Conservation (phyloP, 2,113 vertebrate species). For the Regulus satrapa region DNA sequence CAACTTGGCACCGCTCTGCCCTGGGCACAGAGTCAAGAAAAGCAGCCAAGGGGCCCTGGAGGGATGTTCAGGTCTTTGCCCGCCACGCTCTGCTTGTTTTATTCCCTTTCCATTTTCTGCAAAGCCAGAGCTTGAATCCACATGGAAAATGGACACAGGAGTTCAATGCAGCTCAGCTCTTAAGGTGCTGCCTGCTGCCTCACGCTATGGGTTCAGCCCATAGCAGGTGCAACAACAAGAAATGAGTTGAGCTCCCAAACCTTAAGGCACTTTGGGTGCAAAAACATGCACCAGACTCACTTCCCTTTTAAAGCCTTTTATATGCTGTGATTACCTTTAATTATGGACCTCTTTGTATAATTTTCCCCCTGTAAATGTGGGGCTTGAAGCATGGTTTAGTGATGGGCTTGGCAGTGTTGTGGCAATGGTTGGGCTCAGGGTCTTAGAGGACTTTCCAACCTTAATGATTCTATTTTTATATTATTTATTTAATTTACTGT, state of each 20-base stretch:
- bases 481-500: too few relatives aligned
- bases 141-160: neutral
- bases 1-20: neutral
- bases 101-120: neutral
- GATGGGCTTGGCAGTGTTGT: neutral
- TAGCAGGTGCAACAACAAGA: neutral
- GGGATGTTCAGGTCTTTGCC: neutral
- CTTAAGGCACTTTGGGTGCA: neutral
- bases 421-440: neutral
- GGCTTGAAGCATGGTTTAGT: neutral
- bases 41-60: constrained; percentile 2
- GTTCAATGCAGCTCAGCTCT: neutral
- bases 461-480: neutral
- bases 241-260: neutral
- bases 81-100: rapidly evolving
- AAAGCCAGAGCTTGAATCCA: neutral
- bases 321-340: neutral
- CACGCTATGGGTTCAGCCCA: neutral
- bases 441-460: neutral
- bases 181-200: neutral
- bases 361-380: neutral
- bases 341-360: neutral
- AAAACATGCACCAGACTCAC: neutral
- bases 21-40: constrained; percentile 24
- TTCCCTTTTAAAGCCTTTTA: neutral